Base-by-base conservation (phyloP, 2,888 invertebrate genomes). In the Emmelina monodactyla region DNA sequence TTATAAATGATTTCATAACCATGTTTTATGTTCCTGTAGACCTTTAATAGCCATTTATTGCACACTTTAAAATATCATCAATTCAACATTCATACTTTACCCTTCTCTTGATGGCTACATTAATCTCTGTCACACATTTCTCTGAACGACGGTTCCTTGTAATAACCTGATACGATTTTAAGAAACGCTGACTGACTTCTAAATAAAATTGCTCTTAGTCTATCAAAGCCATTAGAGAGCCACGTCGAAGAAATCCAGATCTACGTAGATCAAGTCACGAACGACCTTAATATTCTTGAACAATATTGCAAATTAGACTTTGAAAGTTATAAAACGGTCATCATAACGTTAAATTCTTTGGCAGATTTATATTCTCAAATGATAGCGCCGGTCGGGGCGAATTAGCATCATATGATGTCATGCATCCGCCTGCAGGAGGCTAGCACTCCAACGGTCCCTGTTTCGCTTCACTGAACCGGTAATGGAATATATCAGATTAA, bases 401-500 rank as follows among this genome's bases (percentile, higher is more conserved):
- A 71, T 72, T 70, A 71, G 62, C 67, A 69, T 70, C 62, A 58
- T 55, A 62, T 71, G 69, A 72, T 65, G 66, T 71, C 72, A 71
- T 60, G 63, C 58, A 66, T 71, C 67, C 69, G 65, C 61, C 61
- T 70, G 63, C 64, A 52, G 60, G 56, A 53, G 54, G 50, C 60
- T 59, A 65, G 67, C 65, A 68, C 69, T 69, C 65, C 62, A 65
- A 62, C 61, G 55, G 56, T 62, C 63, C 62, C 50, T 55, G 61
- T 58, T 56, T 64, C 70, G 62, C n/a, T 59, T 63, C 59, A 62
- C 60, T 65, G 66, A 61, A 71, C 63, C 64, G 61, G 63, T 66
- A 68, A 71, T 69, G 62, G 62, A 63, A 63, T 63, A 66, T 68
- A 71, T 67, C 59, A 62, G 61, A 70, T 68, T 65, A 62, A 63